phyloP scores from a whole-genome alignment of 2,797 vertebrate species.

The Megaceryle alcyon region DNA sequence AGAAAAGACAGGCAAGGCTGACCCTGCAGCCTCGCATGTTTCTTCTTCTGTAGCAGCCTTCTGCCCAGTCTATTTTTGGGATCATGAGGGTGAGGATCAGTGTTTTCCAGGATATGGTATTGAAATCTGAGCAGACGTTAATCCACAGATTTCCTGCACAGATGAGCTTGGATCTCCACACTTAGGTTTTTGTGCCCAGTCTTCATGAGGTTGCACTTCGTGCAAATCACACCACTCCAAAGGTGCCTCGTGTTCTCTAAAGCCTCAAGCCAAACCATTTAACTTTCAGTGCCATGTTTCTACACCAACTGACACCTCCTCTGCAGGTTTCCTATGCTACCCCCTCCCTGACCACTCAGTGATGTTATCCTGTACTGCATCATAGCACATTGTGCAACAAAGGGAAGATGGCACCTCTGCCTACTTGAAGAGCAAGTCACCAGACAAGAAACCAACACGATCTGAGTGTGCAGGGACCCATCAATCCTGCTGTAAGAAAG shows the following conservation, averaged over 20 bases:
- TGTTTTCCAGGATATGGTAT: not conserved
- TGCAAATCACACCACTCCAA: not conserved
- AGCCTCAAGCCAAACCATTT: not conserved
- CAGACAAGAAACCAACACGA: rapidly evolving
- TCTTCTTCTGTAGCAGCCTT: not conserved
- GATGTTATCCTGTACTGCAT: not conserved
- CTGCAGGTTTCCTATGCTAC: not conserved
- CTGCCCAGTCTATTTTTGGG: not conserved
- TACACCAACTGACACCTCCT: not conserved
- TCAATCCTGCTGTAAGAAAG: not conserved
- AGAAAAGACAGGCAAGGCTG: not conserved
- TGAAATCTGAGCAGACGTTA: not conserved
- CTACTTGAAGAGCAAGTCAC: not conserved
- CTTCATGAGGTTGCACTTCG: not conserved
- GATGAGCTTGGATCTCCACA: not conserved
- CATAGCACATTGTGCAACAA: rapidly evolving
- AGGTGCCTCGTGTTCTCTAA: not conserved
- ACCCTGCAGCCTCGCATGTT: not conserved
- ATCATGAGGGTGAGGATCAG: not conserved
- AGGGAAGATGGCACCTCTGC: not conserved
- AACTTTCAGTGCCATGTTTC: not conserved
- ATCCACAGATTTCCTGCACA: not conserved
- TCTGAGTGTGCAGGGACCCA: not conserved
- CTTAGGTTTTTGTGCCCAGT: not conserved
- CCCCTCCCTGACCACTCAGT: not conserved